Percentiles rank a stretch among this genome's conserved stretches.
Conservation (phyloP, 2,113 vertebrate genomes). For the Lycaon pictus region DNA sequence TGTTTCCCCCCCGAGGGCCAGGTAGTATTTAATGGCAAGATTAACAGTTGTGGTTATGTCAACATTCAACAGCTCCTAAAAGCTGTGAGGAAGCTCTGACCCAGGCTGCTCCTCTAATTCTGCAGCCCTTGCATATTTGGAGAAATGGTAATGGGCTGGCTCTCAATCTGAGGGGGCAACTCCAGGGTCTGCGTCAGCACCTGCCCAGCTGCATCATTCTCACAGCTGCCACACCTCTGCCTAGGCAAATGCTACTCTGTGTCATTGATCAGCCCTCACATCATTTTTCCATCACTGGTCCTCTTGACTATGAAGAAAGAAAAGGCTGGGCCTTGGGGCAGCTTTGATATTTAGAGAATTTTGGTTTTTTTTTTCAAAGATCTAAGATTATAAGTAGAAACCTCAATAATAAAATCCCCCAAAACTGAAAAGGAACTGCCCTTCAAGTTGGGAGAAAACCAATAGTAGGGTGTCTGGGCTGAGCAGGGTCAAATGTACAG, state of each 20-base stretch:
- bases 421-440: neutral
- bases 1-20: neutral
- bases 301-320: neutral
- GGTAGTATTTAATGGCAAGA: neutral
- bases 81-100: neutral
- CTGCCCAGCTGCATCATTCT: neutral
- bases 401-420: neutral
- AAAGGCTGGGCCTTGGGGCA: neutral
- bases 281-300: neutral
- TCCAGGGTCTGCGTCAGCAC: neutral
- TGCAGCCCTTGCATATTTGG: neutral
- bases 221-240: neutral
- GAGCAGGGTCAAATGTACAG: neutral
- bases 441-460: neutral
- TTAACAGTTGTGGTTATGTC: neutral
- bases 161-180: neutral
- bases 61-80: neutral
- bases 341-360: neutral
- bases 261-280: neutral
- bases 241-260: neutral
- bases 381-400: neutral
- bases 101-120: neutral
- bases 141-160: neutral
- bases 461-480: neutral
- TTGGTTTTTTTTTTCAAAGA: conserved; percentile 28